phyloP scores from a whole-genome alignment of 2,888 invertebrate species.

The Andrena trimmerana region DNA sequence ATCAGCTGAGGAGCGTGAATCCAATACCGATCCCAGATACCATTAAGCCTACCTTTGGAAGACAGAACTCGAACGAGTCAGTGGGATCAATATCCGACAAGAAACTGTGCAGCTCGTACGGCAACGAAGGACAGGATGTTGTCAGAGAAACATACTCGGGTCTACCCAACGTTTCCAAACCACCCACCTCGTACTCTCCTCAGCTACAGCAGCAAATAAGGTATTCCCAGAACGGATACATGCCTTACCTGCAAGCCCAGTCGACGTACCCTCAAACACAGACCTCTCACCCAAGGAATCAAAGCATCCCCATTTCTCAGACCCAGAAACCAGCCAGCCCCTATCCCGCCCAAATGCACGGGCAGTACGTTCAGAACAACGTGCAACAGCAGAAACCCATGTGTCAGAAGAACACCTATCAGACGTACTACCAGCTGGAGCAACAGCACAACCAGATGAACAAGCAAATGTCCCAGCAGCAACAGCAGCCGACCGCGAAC shows the following conservation, averaged over 20 bases:
- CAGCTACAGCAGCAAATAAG: conserved; percentile 80
- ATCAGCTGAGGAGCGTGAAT: conserved; percentile 81
- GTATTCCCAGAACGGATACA: conserved; percentile 80
- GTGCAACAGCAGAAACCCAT: conserved; percentile 67
- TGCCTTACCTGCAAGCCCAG: conserved; percentile 67
- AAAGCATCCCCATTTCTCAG: conserved; percentile 77
- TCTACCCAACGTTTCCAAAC: conserved; percentile 61
- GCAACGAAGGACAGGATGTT: conserved; percentile 75
- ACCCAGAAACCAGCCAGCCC: conserved; percentile 82
- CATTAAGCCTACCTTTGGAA: conserved; percentile 68
- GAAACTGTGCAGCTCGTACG: conserved; percentile 68
- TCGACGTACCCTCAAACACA: conserved; percentile 78
- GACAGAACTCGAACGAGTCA: conserved; percentile 77
- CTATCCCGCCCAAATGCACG: conserved; percentile 78
- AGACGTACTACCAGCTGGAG: conserved; percentile 81
- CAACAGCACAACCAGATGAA: conserved; percentile 84
- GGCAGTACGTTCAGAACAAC: conserved; percentile 78
- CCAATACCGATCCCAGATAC: conserved; percentile 73
- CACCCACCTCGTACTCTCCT: conserved; percentile 75
- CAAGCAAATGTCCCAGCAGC: conserved; percentile 80
- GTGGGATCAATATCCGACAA: conserved; percentile 74
- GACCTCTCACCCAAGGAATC: conserved; percentile 79
- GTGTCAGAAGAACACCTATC: conserved; percentile 77
- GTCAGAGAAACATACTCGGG: conserved; percentile 72
- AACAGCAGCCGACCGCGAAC: conserved; percentile 78